Conservation (phyloP, 2,113 vertebrate genomes). For the Pimephales promelas region DNA sequence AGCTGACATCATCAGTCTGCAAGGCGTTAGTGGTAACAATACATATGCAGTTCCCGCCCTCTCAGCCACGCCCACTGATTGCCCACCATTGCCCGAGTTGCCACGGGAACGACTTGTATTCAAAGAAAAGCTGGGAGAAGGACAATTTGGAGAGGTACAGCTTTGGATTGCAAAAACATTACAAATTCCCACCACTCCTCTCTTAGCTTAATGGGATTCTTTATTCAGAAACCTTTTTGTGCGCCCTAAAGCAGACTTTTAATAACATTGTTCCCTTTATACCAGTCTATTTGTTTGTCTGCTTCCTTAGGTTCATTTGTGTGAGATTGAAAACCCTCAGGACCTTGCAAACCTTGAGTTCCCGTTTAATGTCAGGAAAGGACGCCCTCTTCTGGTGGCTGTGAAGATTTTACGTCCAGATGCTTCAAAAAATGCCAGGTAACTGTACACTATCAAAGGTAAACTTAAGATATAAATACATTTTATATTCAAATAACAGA, state of each 20-base stretch:
- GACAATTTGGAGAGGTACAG: slow-evolving; percentile 90
- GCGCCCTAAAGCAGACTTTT: not conserved
- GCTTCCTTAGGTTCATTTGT: slow-evolving; percentile 85
- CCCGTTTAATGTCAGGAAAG: slow-evolving; percentile 86
- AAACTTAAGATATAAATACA: no score
- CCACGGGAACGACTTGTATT: slow-evolving; percentile 86
- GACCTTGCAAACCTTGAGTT: slow-evolving; percentile 85
- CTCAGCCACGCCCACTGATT: slow-evolving; percentile 78
- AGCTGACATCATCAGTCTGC: slow-evolving; percentile 90
- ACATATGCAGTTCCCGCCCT: slow-evolving; percentile 89
- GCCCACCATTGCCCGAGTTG: slow-evolving; percentile 83
- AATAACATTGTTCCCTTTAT: not conserved
- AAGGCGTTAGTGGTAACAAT: slow-evolving; percentile 90
- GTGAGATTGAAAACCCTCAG: slow-evolving; percentile 88
- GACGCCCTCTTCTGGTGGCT: slow-evolving; percentile 87
- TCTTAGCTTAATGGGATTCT: not conserved
- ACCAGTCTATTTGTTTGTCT: not conserved
- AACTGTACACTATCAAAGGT: slow-evolving; percentile 3
- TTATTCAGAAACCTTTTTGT: not conserved
- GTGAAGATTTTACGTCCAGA: slow-evolving; percentile 91
- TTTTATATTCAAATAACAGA: not conserved
- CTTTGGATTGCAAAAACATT: not conserved
- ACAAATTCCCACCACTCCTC: not conserved
- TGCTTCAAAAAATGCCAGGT: slow-evolving; percentile 94
- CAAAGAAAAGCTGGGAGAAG: slow-evolving; percentile 92